Evolutionary conservation across 2,888 invertebrate species (phyloP).

Genomic region (Drosophila atroscutellata): DNA sequence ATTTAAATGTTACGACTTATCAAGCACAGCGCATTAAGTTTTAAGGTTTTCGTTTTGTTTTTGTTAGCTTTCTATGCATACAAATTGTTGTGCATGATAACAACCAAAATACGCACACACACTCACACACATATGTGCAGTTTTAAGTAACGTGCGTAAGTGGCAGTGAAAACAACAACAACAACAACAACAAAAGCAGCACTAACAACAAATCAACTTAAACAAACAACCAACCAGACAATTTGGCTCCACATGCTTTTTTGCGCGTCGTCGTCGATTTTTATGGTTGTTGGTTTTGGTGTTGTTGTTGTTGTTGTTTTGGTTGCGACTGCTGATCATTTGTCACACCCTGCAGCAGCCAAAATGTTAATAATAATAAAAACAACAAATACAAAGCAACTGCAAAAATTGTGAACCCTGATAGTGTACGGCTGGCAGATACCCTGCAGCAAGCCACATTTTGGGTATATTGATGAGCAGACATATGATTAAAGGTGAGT

Average conservation of each 20-base stretch:
- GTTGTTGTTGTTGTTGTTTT: constrained; percentile 23
- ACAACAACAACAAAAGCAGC: constrained; percentile 25
- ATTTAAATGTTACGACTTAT: constrained; percentile 36
- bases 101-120: constrained; percentile 29
- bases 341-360: constrained; percentile 74
- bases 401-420: not conserved
- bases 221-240: constrained; percentile 78
- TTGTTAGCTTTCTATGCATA: constrained; percentile 55
- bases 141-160: constrained; percentile 49
- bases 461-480: not conserved
- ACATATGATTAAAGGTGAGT: not conserved
- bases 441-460: not conserved
- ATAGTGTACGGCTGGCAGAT: not conserved
- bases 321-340: constrained; percentile 58
- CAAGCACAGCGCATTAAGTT: constrained; percentile 48
- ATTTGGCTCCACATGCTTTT: constrained; percentile 70
- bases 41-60: not conserved
- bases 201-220: constrained; percentile 70
- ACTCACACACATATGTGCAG: constrained; percentile 3
- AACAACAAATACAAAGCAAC: constrained; percentile 54
- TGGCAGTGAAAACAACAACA: constrained; percentile 35
- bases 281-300: constrained; percentile 36
- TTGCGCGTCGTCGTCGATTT: constrained; percentile 57
- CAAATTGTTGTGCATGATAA: constrained; percentile 51
- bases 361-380: constrained; percentile 62